Evolutionary conservation across 2,113 vertebrate species (phyloP).

Genomic region (Pagrus major): DNA sequence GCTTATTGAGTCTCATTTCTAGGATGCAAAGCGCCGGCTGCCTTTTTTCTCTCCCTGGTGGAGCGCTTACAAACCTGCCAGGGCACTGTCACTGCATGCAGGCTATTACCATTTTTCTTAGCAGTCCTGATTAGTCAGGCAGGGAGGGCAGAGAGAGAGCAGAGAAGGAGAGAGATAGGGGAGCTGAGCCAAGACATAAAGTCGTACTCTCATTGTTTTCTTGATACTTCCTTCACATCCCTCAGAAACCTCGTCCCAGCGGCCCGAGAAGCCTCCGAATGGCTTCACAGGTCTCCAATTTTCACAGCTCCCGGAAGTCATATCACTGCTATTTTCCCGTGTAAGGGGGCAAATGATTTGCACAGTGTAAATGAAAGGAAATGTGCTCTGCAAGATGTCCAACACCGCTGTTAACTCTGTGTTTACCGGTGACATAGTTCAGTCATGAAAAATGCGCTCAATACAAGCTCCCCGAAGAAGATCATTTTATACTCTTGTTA

Average conservation of each 20-base stretch:
- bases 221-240: conserved; percentile 87
- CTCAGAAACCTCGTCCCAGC: conserved; percentile 84
- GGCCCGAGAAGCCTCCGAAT: conserved; percentile 73
- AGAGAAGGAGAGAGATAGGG: conserved; percentile 37
- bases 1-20: conserved; percentile 78
- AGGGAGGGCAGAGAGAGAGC: conserved; percentile 38
- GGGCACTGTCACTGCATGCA: conserved; percentile 67
- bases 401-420: conserved; percentile 37
- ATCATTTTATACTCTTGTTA: conserved; percentile 70
- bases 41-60: conserved; percentile 34
- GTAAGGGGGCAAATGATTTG: conserved; percentile 83
- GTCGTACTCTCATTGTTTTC: conserved; percentile 82
- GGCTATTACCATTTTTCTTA: conserved; percentile 75
- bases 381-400: conserved; percentile 72
- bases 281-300: conserved; percentile 86
- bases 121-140: conserved; percentile 66
- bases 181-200: conserved; percentile 42
- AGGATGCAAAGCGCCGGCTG: conserved; percentile 58
- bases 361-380: conserved; percentile 85
- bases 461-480: conserved; percentile 56
- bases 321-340: conserved; percentile 78
- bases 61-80: conserved; percentile 69
- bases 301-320: conserved; percentile 89
- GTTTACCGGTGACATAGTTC: conserved; percentile 54
- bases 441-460: conserved; percentile 65